Base-by-base conservation (phyloP, 2,113 vertebrate genomes). In the Myrmophylax atrothorax region DNA sequence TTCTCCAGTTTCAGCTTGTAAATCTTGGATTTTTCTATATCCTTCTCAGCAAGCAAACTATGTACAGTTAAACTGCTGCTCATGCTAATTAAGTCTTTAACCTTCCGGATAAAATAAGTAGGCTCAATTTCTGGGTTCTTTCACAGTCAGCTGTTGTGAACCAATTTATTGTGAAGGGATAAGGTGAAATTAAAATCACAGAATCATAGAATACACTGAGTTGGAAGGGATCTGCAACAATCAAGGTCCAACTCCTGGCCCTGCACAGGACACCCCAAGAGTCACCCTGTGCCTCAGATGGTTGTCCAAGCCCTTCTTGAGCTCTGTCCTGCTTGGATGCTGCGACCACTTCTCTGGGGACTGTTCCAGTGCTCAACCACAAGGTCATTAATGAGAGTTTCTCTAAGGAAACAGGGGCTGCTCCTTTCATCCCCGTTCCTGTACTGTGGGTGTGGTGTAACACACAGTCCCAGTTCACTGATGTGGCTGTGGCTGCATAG, bases 371-470 rank as follows among this genome's bases (percentile, higher is more conserved):
- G 75, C 42, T 50, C 59, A 44, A 0, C 3, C 25, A 37, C 50
- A 35, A 62, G 35, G 59, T 55, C 40, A 20, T 58, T 80, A 49
- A 37, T 3, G 3, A 81, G 33, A 55, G 4, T 8, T 12, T 75
- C 2, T 0, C 37, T 62, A 15, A 70, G 38, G 52, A 74, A 64
- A 49, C 5, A 70, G 23, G 18, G 19, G 5, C 23, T 92, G 16
- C 46, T 85, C 24, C 35, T 66, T 60, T 46, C 5, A 10, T 10
- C n/a, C 16, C 46, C 52, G 13, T 14, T 81, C 18, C 37, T 84
- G 47, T 9, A 11, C 33, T 1, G 0, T 35, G n/a, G n/a, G 25
- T 50, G 25, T 7, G 24, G 33, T 44, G 10, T 37, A 31, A 63
- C 33, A 52, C 0, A 17, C 17, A 31, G 31, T 12, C 44, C 29